These are phyloP conservation scores for Hofmannophila pseudospretella DNA, from an alignment of 2,888 invertebrate genomes.

Conservation along the genomic window DNA sequence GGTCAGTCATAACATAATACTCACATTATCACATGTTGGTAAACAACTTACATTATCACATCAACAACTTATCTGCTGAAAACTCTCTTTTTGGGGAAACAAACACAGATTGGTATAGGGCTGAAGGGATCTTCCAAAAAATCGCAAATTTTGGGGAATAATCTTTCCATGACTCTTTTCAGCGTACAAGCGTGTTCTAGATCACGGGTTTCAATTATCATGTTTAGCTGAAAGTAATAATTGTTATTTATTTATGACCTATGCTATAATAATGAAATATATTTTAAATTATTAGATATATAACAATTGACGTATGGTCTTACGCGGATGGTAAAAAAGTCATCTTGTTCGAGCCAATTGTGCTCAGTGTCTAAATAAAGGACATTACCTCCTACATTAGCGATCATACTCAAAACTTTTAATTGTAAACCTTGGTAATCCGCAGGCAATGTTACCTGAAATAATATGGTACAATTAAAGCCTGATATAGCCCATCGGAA, in stretches of 20 bases:
- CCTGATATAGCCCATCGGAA: too few species aligned
- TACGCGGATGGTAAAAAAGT: slow-evolving; percentile 58
- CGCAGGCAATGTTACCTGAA: slow-evolving; percentile 39
- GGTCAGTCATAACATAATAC: too few species aligned
- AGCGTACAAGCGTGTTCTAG: slow-evolving; percentile 79
- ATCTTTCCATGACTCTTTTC: slow-evolving; percentile 32
- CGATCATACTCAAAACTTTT: slow-evolving; percentile 85
- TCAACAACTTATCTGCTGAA: not conserved
- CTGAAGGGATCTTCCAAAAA: slow-evolving; percentile 38
- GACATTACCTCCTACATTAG: slow-evolving; percentile 86
- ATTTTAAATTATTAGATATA: too few species aligned
- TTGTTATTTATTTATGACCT: too few species aligned
- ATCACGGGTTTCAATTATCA: slow-evolving; percentile 88
- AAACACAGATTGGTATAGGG: slow-evolving; percentile 31
- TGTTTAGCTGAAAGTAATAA: slow-evolving; percentile 82
- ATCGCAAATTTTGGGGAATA: slow-evolving; percentile 40
- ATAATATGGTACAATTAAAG: too few species aligned
- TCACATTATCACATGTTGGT: too few species aligned
- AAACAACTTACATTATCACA: not conserved
- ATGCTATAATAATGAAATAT: too few species aligned
- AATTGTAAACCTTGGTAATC: slow-evolving; percentile 59
- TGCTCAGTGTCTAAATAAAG: slow-evolving; percentile 90
- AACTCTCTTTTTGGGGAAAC: slow-evolving; percentile 27
- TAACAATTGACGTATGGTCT: too few species aligned
- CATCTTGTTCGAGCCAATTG: slow-evolving; percentile 89